Evolutionary conservation across 2,113 vertebrate species (phyloP).

Genomic region (Suricata suricatta): DNA sequence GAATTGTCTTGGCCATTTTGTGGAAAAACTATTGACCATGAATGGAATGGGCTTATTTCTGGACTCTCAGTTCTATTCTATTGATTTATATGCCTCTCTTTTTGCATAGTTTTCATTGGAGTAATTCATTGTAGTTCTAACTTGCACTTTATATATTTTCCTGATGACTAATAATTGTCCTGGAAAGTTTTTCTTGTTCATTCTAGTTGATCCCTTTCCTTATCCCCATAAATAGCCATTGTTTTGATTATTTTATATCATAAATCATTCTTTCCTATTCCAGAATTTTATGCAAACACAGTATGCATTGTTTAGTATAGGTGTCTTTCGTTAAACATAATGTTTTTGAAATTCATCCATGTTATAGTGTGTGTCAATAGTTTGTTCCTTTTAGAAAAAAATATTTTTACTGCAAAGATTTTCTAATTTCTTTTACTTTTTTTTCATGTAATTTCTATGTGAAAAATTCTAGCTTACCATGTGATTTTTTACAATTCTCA

Average conservation of each 20-base stretch:
- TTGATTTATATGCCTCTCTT: neutral
- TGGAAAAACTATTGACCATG: neutral
- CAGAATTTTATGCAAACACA: neutral
- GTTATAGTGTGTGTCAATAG: neutral
- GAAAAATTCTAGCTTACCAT: neutral
- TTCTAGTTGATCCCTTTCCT: neutral
- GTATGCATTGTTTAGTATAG: neutral
- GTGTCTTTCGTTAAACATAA: neutral
- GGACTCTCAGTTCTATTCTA: neutral
- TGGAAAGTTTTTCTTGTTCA: neutral
- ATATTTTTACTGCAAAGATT: neutral
- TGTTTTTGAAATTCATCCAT: neutral
- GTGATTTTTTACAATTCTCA: neutral
- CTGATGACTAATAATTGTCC: constrained; percentile 22
- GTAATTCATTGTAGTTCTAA: neutral
- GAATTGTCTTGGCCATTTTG: neutral
- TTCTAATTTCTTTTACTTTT: constrained; percentile 14
- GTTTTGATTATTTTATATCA: neutral
- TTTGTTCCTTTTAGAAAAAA: neutral
- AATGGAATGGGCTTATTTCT: neutral
- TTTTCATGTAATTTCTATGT: constrained; percentile 15
- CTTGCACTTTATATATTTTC: constrained; percentile 15
- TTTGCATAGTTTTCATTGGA: neutral
- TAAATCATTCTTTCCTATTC: neutral
- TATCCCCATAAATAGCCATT: neutral